Evolutionary conservation across 2,797 vertebrate species (phyloP), one percentile per base, ranked within the genome.

Genomic region (Propithecus perrieri): DNA sequence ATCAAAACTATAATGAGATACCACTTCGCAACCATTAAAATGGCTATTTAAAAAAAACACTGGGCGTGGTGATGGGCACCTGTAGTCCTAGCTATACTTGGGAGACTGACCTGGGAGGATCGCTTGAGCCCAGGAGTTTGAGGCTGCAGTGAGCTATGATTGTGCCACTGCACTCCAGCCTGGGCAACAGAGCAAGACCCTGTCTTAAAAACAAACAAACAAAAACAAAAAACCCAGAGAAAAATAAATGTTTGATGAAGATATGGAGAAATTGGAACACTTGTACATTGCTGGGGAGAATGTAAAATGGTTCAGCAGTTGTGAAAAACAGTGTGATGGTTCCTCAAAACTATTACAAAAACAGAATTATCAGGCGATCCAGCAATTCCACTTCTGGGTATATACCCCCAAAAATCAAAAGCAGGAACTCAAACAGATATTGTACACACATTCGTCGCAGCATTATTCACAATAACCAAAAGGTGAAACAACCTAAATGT

Each of bases 1-100:
- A 85, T 85, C 28, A 57, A 80, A 57, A 50, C 33, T 78, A 72
- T 35, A 72, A 17, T 50, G 85, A 75, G 65, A 85, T 13, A 69
- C 43, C 30, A 57, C 53, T 69, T 89, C 7, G 17, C 7, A 86
- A 3, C 12, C 26, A 71, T 53, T 61, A 86, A 24, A 17, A 13
- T 75, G 22, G 53, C 30, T 46, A 30, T 26, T 57, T 24, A 46
- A 20, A 22, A 43, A 86, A 53, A 75, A 65, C 2, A 4, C 30
- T 63, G 30, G 28, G 59, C 0, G 13, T 33, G 5, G 28, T 50
- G 48, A 30, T 13, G 5, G 5, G 13, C 59, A 30, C 59, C 28
- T 63, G 13, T 30, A 63, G 59, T 63, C 59, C 59, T 28, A 33
- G 59, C 59, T 33, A 30, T 63, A 63, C 59, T 30, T 14, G 28